Percentiles rank a stretch among this genome's conserved stretches.
Evolutionary conservation across 2,888 invertebrate species (phyloP).

Genomic region (Coecobrya sp.): DNA sequence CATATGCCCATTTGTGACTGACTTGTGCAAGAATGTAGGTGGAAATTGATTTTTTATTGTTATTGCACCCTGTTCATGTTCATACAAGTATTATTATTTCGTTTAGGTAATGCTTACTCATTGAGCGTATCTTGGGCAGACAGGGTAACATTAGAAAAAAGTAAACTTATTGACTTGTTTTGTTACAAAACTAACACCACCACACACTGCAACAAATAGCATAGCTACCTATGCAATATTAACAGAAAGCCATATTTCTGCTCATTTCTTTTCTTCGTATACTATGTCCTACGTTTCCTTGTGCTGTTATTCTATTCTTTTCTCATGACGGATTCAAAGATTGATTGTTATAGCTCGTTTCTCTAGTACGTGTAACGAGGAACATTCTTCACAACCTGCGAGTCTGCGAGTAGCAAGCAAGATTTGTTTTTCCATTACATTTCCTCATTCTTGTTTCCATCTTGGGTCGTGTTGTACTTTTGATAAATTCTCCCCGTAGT

Average conservation of each 20-base stretch:
- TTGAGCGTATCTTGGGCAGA: not conserved
- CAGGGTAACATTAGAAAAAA: constrained; percentile 5
- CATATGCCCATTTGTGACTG: constrained; percentile 74
- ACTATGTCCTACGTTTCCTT: not conserved
- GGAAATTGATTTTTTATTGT: constrained; percentile 79
- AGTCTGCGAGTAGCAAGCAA: not conserved
- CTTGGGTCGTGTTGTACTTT: constrained; percentile 58
- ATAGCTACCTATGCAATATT: not conserved
- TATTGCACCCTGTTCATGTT: constrained; percentile 66
- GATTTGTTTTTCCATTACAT: constrained; percentile 64
- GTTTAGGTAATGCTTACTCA: constrained; percentile 21
- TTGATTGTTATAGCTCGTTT: constrained; percentile 20
- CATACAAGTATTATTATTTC: constrained; percentile 34
- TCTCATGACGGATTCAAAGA: constrained; percentile 4
- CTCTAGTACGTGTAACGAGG: constrained; percentile 21
- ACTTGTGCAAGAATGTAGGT: constrained; percentile 76
- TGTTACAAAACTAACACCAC: constrained; percentile 36
- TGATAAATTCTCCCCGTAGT: constrained; percentile 72
- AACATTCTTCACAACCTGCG: constrained; percentile 23
- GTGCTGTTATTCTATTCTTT: not conserved
- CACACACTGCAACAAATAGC: not conserved
- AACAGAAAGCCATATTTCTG: not conserved
- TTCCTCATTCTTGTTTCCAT: constrained; percentile 74
- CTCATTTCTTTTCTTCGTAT: not conserved
- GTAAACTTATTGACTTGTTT: constrained; percentile 46